Conservation (phyloP, 2,797 vertebrate species). For the Neosilurus mollespiculum region DNA sequence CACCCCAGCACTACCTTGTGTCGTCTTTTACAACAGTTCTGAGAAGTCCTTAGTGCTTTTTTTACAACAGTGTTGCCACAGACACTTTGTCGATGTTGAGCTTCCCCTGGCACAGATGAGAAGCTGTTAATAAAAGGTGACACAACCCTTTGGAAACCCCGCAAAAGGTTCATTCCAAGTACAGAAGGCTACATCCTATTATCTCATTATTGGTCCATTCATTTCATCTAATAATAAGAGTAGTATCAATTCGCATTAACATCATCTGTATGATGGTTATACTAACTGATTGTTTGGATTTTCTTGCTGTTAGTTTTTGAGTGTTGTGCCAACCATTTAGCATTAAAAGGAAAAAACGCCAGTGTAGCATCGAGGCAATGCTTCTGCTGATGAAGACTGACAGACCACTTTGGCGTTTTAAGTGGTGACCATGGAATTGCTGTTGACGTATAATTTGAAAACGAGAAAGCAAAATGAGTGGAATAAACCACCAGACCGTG, state of each 20-base stretch:
- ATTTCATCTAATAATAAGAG: background rate
- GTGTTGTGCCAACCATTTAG: slow-evolving; percentile 5
- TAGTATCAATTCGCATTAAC: background rate
- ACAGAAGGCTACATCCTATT: background rate
- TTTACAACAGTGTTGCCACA: background rate
- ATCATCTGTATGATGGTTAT: background rate
- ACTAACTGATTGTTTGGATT: background rate
- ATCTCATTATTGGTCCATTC: background rate
- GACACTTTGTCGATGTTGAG: background rate
- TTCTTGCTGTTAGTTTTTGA: background rate
- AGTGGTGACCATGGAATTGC: slow-evolving; percentile 11
- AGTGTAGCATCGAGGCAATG: background rate
- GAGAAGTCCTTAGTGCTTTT: background rate
- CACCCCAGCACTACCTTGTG: background rate
- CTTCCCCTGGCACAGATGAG: background rate
- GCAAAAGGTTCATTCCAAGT: background rate
- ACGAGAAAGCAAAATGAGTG: slow-evolving; percentile 1
- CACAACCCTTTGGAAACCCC: background rate
- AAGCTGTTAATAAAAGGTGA: background rate
- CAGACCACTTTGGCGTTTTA: slow-evolving; percentile 24
- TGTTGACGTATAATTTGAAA: slow-evolving; percentile 11
- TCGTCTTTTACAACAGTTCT: background rate
- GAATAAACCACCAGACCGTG: background rate
- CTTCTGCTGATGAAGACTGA: slow-evolving; percentile 27
- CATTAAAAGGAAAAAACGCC: background rate